Evolutionary conservation across 2,113 vertebrate genomes (phyloP).

Genomic region (Pterocles burchelli): DNA sequence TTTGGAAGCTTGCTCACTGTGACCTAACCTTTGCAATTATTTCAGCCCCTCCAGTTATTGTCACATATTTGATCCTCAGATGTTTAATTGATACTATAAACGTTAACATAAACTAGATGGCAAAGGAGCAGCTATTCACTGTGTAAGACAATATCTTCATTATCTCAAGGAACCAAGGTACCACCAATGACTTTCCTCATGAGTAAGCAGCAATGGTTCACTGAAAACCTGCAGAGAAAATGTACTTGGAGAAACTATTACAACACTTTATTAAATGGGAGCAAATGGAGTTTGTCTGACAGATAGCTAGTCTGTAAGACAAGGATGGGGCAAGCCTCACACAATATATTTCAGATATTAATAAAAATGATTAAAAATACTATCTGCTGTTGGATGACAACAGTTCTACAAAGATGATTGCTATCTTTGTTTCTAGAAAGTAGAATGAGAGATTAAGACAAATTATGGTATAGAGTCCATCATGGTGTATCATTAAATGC

Average conservation of each 20-base stretch:
- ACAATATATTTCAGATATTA: not conserved
- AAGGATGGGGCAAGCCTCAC: not conserved
- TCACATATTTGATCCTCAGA: slow-evolving; percentile 2
- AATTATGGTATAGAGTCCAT: not conserved
- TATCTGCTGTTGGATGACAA: not conserved
- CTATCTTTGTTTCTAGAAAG: not conserved
- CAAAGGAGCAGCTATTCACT: not conserved
- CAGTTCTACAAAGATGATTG: not conserved
- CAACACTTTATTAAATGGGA: not conserved
- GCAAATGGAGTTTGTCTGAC: not conserved
- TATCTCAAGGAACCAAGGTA: not conserved
- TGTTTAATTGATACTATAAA: slow-evolving; percentile 13
- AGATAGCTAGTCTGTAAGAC: not conserved
- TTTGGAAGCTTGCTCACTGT: not conserved
- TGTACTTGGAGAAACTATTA: not conserved
- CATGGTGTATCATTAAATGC: not conserved
- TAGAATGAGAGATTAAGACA: not conserved
- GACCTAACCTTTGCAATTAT: slow-evolving; percentile 22
- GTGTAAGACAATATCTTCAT: not conserved
- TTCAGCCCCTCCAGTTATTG: slow-evolving; percentile 34
- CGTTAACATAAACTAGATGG: not conserved
- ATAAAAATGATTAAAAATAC: not conserved
- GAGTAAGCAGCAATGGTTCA: not conserved
- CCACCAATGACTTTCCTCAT: not conserved
- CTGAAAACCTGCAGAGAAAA: not conserved